Base-by-base conservation (phyloP, 1,140 invertebrate genomes). In the Archivesica marissinica region DNA sequence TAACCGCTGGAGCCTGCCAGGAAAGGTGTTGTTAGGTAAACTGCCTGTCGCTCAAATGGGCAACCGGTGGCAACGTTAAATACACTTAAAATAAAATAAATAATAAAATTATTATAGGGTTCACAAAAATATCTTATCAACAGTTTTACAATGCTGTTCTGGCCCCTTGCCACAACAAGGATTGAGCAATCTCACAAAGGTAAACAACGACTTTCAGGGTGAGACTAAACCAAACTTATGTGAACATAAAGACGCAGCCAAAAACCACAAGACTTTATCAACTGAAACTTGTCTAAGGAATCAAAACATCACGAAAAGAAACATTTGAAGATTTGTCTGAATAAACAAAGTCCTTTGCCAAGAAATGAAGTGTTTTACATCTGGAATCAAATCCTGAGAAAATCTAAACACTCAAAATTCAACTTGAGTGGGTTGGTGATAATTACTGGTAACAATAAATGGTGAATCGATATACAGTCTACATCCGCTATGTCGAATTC, bases 181-280 rank as follows among this genome's bases (percentile, higher is more conserved):
- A 64, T 35, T 64, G 30, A 13, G 30, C 59, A 64, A 64, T 64
- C 59, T 64, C 20, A 35, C 4, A 64, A 64, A 64, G 38, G 59
- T 64, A 64, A 64, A 64, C 59, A 64, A 25, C 38, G 20, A 35
- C 38, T 3, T 1, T 33, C 38, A 35, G 38, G 38, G 38, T 33
- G 13, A 64, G 59, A 64, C 23, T 64, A 64, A 1, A 64, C 30
- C 6, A 33, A 35, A 64, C 59, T 64, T 64, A 30, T 64, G 59
- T 17, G 25, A 25, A 64, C 59, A 25, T 13, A 64, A 35, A 64
- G 2, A 25, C 30, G 17, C 38, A 17, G 59, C 59, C 59, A 64
- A 64, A 64, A 25, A 64, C 9, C 59, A 64, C 38, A 64, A 35
- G 59, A 64, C 38, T 35, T 64, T 64, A 64, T 64, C 59, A 64